phyloP scores from a whole-genome alignment of 2,797 vertebrate genomes.

The Microtus agrestis region DNA sequence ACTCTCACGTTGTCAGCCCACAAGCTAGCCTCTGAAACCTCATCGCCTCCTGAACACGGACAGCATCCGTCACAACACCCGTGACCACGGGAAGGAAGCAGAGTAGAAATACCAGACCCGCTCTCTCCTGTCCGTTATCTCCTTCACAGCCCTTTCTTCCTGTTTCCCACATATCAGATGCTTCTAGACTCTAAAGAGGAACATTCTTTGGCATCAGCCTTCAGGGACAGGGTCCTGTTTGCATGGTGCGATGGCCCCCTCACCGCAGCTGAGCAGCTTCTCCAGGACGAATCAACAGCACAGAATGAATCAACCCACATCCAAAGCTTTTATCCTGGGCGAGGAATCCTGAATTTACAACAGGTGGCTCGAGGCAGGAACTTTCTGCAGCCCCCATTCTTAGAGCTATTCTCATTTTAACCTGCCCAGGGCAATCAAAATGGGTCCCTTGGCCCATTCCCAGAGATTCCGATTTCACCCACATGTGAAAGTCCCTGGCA shows the following conservation, averaged over 20 bases:
- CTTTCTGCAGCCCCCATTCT: neutral
- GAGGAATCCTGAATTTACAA: neutral
- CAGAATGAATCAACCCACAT: neutral
- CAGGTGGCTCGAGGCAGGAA: neutral
- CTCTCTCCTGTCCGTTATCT: neutral
- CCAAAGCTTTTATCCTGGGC: neutral
- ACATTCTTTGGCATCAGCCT: neutral
- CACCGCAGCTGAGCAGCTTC: neutral
- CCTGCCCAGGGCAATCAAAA: neutral
- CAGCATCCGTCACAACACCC: neutral
- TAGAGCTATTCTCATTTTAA: neutral
- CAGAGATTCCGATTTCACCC: constrained; percentile 10
- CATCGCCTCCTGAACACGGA: neutral
- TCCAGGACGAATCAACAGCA: neutral
- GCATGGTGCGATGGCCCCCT: neutral
- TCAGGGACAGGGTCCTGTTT: neutral
- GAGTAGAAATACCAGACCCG: neutral
- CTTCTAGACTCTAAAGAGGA: neutral
- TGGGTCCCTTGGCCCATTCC: neutral
- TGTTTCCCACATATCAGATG: neutral
- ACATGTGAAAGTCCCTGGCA: neutral
- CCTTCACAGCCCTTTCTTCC: neutral
- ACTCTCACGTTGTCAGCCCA: neutral
- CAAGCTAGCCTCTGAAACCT: neutral
- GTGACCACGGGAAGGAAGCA: neutral